A percentile compares a stretch with the other conserved stretches of the same genome.
These are phyloP conservation scores for Pipistrellus pipistrellus DNA, from an alignment of 2,797 vertebrate species.

Conservation along the genomic window DNA sequence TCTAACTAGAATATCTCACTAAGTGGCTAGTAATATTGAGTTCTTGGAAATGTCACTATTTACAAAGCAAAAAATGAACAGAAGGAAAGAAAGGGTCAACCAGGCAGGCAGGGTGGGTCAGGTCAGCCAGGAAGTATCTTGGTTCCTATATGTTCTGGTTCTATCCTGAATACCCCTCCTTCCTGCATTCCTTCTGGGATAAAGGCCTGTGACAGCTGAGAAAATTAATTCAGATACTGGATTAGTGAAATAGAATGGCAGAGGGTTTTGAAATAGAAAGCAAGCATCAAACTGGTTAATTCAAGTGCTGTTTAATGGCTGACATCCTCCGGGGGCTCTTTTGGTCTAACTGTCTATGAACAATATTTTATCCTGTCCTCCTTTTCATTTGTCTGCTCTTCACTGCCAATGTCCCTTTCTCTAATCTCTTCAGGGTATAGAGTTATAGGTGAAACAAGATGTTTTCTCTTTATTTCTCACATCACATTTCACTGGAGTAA, in stretches of 20 bases:
- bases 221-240: not conserved
- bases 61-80: constrained; percentile 22
- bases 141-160: not conserved
- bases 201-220: not conserved
- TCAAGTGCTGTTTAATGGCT: not conserved
- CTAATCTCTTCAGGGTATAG: not conserved
- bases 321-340: not conserved
- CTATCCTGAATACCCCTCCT: not conserved
- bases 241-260: not conserved
- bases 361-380: constrained; percentile 37
- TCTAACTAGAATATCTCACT: constrained; percentile 1
- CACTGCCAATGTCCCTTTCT: not conserved
- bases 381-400: not conserved
- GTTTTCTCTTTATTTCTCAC: constrained; percentile 55
- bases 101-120: not conserved
- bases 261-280: constrained; percentile 1
- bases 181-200: not conserved
- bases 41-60: constrained; percentile 24
- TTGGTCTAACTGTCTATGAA: not conserved
- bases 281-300: constrained; percentile 26
- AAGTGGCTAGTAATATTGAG: not conserved
- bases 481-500: constrained; percentile 55
- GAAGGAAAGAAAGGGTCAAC: not conserved
- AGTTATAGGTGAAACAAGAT: constrained; percentile 10
- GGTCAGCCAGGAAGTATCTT: not conserved